Evolutionary conservation across 1,140 invertebrate genomes (phyloP), one percentile per base, ranked within the genome.

Genomic region (Drosophila simulans): DNA sequence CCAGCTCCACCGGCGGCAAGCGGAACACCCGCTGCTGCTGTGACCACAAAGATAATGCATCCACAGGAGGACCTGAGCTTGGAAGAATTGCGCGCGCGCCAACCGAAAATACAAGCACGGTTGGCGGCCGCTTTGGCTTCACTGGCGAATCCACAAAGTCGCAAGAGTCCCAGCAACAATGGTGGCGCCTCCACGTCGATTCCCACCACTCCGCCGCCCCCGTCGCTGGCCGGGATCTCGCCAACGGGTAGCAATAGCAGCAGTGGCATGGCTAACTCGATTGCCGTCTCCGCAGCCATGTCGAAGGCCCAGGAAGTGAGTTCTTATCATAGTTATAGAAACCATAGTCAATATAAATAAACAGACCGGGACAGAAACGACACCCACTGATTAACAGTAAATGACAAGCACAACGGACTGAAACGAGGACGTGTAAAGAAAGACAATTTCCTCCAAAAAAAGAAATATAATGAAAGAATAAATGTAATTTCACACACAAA

Each of bases 11-110:
- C 55, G 17, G 51, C 68, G 17, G 57, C 57, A 13, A 37, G 62
- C 5, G 46, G 66, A 71, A 91, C 62, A 88, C 91, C 56, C 65
- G 88, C 62, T 63, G 88, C 64, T 54, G 93, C 90, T 62, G 95
- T 97, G 27, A 95, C 96, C 17, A 97, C 97, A 91, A 97, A 97
- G 93, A 98, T 99, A 55, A 96, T 99, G 84, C 98, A 99, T 93
- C 98, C 98, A 25, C 95, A 96, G 25, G 97, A 99, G 93, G 98
- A 99, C 93, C 95, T 98, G 43, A 98, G 97, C 46, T 85, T 98
- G 93, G 98, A 98, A 92, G 97, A 98, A 93, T 95, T 97, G 71
- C 94, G 96, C 55, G 95, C 97, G 11, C 94, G 95, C 66, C 93
- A 95, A 82, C 94, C 95, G 3, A 97, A 96, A 91, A 98, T 98